Evolutionary conservation across 2,888 invertebrate species (phyloP).

Genomic region (Orthosia incerta): DNA sequence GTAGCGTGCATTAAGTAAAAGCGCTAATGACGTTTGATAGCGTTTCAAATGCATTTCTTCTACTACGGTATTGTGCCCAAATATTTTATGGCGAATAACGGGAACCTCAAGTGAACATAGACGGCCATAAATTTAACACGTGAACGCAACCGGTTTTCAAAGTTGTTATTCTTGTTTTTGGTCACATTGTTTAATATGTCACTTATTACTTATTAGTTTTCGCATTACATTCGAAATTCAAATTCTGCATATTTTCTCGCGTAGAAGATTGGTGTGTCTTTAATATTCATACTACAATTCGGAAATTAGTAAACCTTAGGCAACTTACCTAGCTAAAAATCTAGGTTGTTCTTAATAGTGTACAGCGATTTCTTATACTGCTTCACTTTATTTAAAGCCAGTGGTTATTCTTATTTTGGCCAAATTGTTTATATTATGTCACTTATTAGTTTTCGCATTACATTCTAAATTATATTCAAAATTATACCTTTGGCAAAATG

Average conservation of each 20-base stretch:
- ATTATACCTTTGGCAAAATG: neutral
- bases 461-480: neutral
- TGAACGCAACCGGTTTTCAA: constrained; percentile 60
- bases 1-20: constrained; percentile 35
- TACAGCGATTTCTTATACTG: too few species aligned
- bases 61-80: constrained; percentile 56
- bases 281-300: neutral
- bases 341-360: too few species aligned
- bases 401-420: constrained; percentile 59
- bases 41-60: constrained; percentile 59
- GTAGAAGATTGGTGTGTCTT: neutral
- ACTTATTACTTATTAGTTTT: constrained; percentile 48
- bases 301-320: neutral
- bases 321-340: neutral
- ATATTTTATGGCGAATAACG: constrained; percentile 60
- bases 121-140: constrained; percentile 51
- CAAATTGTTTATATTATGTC: constrained; percentile 59
- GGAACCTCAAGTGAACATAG: constrained; percentile 62
- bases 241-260: constrained; percentile 3
- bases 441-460: constrained; percentile 50
- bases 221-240: constrained; percentile 36
- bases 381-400: too few species aligned
- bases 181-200: constrained; percentile 57
- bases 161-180: constrained; percentile 61
- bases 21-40: constrained; percentile 50